Evolutionary conservation across 2,113 vertebrate species (phyloP).

Genomic region (Percopsis transmontana): DNA sequence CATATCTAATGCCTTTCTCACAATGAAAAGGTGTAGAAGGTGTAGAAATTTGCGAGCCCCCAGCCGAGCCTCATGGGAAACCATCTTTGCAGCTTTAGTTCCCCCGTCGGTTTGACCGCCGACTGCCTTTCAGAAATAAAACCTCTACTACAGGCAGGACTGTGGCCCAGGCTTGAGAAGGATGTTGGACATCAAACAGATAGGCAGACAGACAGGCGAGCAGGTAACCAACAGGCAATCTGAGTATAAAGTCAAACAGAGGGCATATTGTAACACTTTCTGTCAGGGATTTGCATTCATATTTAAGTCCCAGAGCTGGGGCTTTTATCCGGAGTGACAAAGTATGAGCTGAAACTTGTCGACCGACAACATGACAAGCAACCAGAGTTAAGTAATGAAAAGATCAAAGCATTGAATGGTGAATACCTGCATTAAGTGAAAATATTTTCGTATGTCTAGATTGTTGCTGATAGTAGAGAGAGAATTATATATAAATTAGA

Average conservation of each 20-base stretch:
- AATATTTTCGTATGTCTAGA: slow-evolving; percentile 22
- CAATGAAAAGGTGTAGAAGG: slow-evolving; percentile 21
- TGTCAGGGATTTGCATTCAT: background rate
- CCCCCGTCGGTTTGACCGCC: slow-evolving; percentile 5
- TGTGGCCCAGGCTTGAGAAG: background rate
- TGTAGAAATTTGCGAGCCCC: slow-evolving; percentile 6
- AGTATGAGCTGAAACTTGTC: slow-evolving; percentile 21
- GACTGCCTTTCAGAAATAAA: slow-evolving; percentile 9
- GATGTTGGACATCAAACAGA: background rate
- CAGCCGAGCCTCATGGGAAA: slow-evolving; percentile 5
- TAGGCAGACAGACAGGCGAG: background rate
- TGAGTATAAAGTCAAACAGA: slow-evolving; percentile 21
- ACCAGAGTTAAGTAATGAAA: slow-evolving; percentile 25
- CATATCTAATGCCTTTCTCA: background rate
- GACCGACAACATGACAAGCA: slow-evolving; percentile 38
- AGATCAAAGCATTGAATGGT: slow-evolving; percentile 20
- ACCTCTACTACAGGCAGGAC: background rate
- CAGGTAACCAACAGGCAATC: background rate
- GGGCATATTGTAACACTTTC: slow-evolving; percentile 36
- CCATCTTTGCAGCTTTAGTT: slow-evolving; percentile 2
- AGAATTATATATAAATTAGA: slow-evolving; percentile 1
- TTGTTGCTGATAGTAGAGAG: slow-evolving; percentile 9
- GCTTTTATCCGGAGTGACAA: slow-evolving; percentile 16
- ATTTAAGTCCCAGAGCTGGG: slow-evolving; percentile 4
- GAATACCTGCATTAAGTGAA: too few species aligned